Evolutionary conservation across 2,113 vertebrate species (phyloP).

Genomic region (Astatotilapia flaviijosephi): DNA sequence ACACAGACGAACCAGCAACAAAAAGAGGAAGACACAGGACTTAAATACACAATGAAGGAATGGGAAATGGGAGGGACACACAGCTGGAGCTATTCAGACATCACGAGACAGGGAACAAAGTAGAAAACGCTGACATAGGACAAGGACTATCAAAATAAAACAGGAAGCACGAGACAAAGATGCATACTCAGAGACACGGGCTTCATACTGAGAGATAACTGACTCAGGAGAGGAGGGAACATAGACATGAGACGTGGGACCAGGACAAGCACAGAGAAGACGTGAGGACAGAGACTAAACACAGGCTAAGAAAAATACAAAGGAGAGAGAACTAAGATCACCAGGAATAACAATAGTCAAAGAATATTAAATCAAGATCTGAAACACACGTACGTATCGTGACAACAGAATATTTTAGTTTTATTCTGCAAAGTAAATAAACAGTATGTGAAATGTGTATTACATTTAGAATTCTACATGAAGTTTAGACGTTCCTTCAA

Average conservation of each 20-base stretch:
- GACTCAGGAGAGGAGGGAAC: background rate
- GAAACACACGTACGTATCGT: background rate
- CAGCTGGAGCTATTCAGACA: background rate
- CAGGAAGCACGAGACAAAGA: background rate
- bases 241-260: background rate
- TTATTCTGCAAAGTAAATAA: background rate
- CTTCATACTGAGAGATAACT: background rate
- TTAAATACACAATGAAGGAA: background rate
- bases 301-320: background rate
- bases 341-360: background rate
- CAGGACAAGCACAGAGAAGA: background rate
- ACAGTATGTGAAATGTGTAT: background rate
- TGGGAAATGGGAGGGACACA: background rate
- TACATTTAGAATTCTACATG: background rate
- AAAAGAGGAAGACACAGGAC: background rate
- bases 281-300: background rate
- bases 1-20: background rate
- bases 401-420: background rate
- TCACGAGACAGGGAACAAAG: rapidly evolving
- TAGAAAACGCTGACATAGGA: background rate
- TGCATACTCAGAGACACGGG: background rate
- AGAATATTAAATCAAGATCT: background rate
- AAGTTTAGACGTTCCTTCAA: background rate
- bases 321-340: background rate
- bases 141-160: background rate